Conservation (phyloP, 92 coral and sea anemone species). For the Hydrozoanthus gracilis region DNA sequence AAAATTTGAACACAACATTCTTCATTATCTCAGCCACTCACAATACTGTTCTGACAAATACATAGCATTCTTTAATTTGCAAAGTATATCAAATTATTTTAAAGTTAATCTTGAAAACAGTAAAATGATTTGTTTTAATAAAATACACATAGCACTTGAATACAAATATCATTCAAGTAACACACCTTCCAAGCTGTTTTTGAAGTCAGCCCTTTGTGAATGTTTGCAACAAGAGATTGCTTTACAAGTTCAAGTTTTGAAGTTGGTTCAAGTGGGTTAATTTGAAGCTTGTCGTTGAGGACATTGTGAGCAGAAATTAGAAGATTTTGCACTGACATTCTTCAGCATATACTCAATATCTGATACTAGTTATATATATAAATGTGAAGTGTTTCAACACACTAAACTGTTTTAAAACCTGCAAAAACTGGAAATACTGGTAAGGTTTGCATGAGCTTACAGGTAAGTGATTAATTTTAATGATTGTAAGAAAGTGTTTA, state of each 20-base stretch:
- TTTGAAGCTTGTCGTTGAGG: background rate
- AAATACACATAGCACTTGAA: background rate
- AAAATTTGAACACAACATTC: too few species aligned
- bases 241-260: conserved; percentile 37
- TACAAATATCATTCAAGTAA: background rate
- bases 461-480: conserved; percentile 14
- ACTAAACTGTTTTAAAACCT: conserved; percentile 9
- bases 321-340: conserved; percentile 37
- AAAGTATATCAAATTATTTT: too few species aligned
- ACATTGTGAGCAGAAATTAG: conserved; percentile 25
- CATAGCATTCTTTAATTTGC: too few species aligned
- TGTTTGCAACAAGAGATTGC: background rate
- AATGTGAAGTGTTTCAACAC: background rate
- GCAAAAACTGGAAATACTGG: background rate
- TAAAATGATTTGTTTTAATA: too few species aligned
- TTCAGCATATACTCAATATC: background rate
- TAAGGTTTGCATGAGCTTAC: background rate
- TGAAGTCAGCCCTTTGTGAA: background rate
- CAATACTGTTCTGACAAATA: too few species aligned
- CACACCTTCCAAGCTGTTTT: conserved; percentile 20
- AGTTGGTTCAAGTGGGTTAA: conserved; percentile 24
- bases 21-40: too few species aligned
- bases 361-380: background rate
- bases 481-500: background rate
- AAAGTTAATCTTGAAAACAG: too few species aligned